A percentile compares a stretch with the other conserved stretches of the same genome.
Conservation (phyloP, 2,888 invertebrate genomes). For the Andrena camellia region DNA sequence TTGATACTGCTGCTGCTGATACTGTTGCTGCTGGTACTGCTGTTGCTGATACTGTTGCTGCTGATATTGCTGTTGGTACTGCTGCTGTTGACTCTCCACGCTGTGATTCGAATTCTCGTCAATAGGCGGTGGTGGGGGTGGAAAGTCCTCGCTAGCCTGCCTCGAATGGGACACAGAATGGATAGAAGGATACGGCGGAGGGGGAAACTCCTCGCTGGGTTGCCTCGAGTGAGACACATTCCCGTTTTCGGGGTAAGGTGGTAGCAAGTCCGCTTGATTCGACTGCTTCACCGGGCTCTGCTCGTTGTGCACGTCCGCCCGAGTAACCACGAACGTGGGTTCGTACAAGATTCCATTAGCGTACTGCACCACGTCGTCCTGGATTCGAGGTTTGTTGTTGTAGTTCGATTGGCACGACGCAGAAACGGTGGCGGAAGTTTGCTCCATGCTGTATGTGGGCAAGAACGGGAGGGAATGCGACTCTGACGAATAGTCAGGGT, state of each 20-base stretch:
- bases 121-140: conserved; percentile 94
- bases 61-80: conserved; percentile 75
- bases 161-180: conserved; percentile 92
- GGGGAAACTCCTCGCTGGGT: conserved; percentile 86
- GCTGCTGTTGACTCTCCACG: conserved; percentile 51
- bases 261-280: conserved; percentile 86
- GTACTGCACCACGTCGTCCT: conserved; percentile 85
- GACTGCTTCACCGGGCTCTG: conserved; percentile 87
- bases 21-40: conserved; percentile 63
- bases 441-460: conserved; percentile 86
- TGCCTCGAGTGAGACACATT: conserved; percentile 86
- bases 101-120: conserved; percentile 86
- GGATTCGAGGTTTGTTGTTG: conserved; percentile 79
- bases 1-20: conserved; percentile 46
- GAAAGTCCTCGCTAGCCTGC: conserved; percentile 95
- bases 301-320: conserved; percentile 94
- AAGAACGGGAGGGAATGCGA: conserved; percentile 89
- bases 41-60: conserved; percentile 75
- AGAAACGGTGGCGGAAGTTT: conserved; percentile 62
- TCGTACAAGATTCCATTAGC: conserved; percentile 85
- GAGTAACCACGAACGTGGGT: conserved; percentile 89
- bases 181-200: conserved; percentile 93
- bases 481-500: conserved; percentile 84
- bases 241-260: conserved; percentile 85
- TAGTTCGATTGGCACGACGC: conserved; percentile 71